Conservation (phyloP, 2,888 invertebrate genomes). For the Lydus trimaculatus region DNA sequence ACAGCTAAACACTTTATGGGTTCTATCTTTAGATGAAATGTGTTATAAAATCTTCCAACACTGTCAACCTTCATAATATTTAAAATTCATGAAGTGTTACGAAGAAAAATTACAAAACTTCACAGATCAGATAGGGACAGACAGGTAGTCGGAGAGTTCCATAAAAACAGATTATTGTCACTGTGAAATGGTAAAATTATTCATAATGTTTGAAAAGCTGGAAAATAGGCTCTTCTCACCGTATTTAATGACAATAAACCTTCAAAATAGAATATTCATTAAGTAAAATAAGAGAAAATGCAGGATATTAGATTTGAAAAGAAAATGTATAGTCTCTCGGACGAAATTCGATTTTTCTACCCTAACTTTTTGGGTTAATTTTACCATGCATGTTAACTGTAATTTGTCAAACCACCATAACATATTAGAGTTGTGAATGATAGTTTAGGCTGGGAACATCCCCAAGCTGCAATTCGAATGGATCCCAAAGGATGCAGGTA, state of each 20-base stretch:
- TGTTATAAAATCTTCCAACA: not conserved
- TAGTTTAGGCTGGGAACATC: not conserved
- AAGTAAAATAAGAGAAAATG: no score
- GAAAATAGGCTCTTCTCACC: not conserved
- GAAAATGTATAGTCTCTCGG: no score
- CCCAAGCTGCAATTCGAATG: not conserved
- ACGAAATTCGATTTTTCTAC: no score
- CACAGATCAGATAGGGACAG: not conserved
- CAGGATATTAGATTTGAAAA: no score
- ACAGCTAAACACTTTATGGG: no score
- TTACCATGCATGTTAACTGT: no score
- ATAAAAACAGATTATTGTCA: not conserved
- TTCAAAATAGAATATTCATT: not conserved
- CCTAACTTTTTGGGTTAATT: no score
- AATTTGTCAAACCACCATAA: not conserved
- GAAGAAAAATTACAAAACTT: not conserved
- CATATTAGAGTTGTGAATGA: no score
- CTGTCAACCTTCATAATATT: not conserved
- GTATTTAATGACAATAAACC: no score
- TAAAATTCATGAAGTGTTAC: slow-evolving; percentile 1
- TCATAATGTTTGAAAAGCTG: not conserved
- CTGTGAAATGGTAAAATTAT: not conserved
- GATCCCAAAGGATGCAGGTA: not conserved
- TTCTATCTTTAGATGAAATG: no score
- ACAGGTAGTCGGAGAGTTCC: not conserved